Evolutionary conservation across 2,888 invertebrate genomes (phyloP).

Genomic region (Oegoconia quadripuncta): DNA sequence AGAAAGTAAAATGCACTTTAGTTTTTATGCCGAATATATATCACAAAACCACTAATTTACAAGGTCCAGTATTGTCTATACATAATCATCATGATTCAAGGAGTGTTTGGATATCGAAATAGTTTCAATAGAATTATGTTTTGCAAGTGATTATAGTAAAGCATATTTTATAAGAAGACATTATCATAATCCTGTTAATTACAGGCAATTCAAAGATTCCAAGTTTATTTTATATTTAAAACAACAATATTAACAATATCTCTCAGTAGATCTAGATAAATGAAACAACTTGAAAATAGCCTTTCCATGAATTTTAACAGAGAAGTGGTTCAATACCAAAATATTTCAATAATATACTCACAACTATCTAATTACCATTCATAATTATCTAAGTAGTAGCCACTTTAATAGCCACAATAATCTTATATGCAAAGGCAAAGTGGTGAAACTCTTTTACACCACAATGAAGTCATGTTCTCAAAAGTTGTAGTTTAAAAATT

Average conservation of each 20-base stretch:
- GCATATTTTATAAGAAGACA: not conserved
- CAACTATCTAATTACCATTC: not conserved
- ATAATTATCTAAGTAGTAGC: not conserved
- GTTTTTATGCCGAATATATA: conserved; percentile 2
- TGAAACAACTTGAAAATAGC: not conserved
- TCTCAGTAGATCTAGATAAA: not conserved
- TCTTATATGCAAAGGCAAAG: conserved; percentile 19
- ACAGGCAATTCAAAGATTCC: conserved; percentile 1
- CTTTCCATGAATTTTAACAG: not conserved
- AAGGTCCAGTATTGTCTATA: conserved; percentile 5
- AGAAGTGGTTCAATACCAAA: not conserved
- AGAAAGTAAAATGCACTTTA: conserved; percentile 3
- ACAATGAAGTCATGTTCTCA: not conserved
- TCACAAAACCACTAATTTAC: conserved; percentile 11
- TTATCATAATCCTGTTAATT: conserved; percentile 1
- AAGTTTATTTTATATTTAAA: not conserved
- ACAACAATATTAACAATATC: not conserved
- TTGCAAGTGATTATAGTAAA: no score
- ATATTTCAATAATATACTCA: no score
- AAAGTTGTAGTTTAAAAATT: not conserved
- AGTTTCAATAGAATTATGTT: not conserved
- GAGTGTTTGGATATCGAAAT: not conserved
- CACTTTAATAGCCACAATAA: no score
- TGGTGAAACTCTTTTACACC: conserved; percentile 20
- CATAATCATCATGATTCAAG: not conserved